phyloP scores from a whole-genome alignment of 2,797 vertebrate species.

The Fringilla coelebs region DNA sequence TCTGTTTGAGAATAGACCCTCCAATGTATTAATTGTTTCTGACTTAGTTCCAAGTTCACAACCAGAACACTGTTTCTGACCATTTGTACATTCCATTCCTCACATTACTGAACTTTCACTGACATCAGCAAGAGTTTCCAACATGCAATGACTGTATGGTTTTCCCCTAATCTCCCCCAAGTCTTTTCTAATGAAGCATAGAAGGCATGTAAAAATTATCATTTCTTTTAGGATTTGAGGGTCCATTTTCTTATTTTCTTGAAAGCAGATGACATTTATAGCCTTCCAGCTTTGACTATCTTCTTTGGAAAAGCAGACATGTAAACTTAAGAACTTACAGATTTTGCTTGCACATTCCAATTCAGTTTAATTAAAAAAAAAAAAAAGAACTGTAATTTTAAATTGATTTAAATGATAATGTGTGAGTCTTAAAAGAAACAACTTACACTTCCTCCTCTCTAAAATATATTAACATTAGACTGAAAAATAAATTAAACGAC shows the following conservation, averaged over 20 bases:
- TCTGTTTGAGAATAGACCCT: neutral
- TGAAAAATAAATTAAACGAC: slow-evolving; percentile 62
- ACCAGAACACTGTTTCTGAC: neutral
- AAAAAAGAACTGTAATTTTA: slow-evolving; percentile 21
- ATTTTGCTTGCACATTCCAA: slow-evolving; percentile 7
- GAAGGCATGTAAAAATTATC: neutral
- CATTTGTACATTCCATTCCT: slow-evolving; percentile 20
- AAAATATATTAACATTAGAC: slow-evolving; percentile 54
- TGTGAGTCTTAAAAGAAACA: slow-evolving; percentile 21
- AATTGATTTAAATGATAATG: slow-evolving; percentile 12
- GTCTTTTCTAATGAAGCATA: neutral
- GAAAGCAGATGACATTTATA: neutral
- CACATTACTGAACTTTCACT: neutral
- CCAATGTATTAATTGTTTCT: neutral
- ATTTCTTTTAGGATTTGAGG: neutral
- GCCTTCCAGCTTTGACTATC: slow-evolving; percentile 8
- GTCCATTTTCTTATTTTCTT: neutral
- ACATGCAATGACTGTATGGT: neutral
- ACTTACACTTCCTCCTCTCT: slow-evolving; percentile 25
- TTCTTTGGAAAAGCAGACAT: slow-evolving; percentile 57
- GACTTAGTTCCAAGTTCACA: neutral
- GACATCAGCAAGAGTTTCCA: neutral
- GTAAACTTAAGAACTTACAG: slow-evolving; percentile 30
- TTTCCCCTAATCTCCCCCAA: neutral
- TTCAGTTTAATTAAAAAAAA: slow-evolving; percentile 1